These are phyloP conservation scores for Cordilura impudica DNA, from an alignment of 2,888 invertebrate species.

Conservation along the genomic window DNA sequence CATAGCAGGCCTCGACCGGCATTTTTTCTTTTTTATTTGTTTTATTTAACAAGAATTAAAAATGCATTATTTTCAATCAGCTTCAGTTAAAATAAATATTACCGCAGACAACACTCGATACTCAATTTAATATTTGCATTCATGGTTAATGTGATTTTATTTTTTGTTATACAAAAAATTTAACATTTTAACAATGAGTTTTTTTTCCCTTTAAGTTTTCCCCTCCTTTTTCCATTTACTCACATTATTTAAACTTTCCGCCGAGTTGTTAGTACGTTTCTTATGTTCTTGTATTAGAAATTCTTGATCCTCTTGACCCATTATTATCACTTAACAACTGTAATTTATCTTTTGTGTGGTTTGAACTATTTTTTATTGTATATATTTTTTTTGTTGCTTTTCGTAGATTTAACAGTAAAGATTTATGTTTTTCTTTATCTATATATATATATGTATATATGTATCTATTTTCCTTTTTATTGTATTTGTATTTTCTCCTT, in stretches of 20 bases:
- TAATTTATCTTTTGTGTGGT: not conserved
- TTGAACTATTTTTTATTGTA: constrained; percentile 3
- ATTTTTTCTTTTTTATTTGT: too few species aligned
- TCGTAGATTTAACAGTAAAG: constrained; percentile 23
- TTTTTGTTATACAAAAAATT: not conserved
- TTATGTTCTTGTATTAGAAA: constrained; percentile 66
- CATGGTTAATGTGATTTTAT: too few species aligned
- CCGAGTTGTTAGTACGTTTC: constrained; percentile 68
- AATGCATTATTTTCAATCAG: too few species aligned
- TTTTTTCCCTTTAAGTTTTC: not conserved
- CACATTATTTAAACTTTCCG: constrained; percentile 71
- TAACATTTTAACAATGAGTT: not conserved
- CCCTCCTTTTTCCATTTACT: constrained; percentile 62
- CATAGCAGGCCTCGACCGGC: not conserved
- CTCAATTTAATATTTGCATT: too few species aligned
- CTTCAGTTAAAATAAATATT: too few species aligned
- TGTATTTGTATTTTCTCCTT: not conserved
- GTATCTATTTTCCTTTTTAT: not conserved
- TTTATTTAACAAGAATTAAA: too few species aligned
- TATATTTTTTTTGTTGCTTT: constrained; percentile 25
- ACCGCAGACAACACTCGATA: too few species aligned
- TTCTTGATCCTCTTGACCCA: constrained; percentile 76
- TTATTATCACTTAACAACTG: constrained; percentile 51
- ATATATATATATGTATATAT: too few species aligned
- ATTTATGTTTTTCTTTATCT: constrained; percentile 19